Percentiles rank a stretch among this genome's conserved stretches.
These are phyloP conservation scores for Camponotus pennsylvanicus DNA, from an alignment of 1,140 invertebrate genomes.

Conservation along the genomic window DNA sequence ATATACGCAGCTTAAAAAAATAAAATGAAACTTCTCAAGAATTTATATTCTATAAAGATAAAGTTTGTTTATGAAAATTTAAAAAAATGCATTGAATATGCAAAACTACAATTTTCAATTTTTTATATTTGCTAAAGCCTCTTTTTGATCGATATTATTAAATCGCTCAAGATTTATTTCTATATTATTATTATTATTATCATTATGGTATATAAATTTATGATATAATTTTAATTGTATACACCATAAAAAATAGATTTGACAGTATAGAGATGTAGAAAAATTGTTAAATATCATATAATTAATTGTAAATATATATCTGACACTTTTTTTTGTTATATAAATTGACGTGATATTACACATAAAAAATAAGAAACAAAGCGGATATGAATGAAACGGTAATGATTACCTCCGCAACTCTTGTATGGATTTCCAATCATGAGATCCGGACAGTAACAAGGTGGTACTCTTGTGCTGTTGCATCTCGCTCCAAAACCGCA, in stretches of 20 bases:
- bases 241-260: too few species aligned
- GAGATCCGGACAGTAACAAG: slow-evolving; percentile 93
- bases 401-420: slow-evolving; percentile 87
- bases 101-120: not conserved
- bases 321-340: too few species aligned
- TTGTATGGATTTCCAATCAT: slow-evolving; percentile 93
- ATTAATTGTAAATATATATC: too few species aligned
- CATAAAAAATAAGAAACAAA: too few species aligned
- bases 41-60: not conserved
- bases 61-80: not conserved
- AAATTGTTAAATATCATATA: too few species aligned
- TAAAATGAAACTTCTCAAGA: not conserved
- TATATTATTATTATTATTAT: too few species aligned
- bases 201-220: too few species aligned
- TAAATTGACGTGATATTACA: too few species aligned
- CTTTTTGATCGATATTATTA: not conserved
- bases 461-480: slow-evolving; percentile 91
- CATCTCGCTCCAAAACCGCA: slow-evolving; percentile 93
- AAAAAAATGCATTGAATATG: slow-evolving; percentile 15
- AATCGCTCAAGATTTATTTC: not conserved
- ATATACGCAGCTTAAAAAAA: not conserved
- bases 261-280: too few species aligned
- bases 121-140: not conserved
- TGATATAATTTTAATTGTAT: too few species aligned
- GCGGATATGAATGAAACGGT: too few species aligned